Percentiles rank a stretch among this genome's conserved stretches.
These are phyloP conservation scores for Clarias pachynema DNA, from an alignment of 2,797 vertebrate genomes.

Conservation along the genomic window DNA sequence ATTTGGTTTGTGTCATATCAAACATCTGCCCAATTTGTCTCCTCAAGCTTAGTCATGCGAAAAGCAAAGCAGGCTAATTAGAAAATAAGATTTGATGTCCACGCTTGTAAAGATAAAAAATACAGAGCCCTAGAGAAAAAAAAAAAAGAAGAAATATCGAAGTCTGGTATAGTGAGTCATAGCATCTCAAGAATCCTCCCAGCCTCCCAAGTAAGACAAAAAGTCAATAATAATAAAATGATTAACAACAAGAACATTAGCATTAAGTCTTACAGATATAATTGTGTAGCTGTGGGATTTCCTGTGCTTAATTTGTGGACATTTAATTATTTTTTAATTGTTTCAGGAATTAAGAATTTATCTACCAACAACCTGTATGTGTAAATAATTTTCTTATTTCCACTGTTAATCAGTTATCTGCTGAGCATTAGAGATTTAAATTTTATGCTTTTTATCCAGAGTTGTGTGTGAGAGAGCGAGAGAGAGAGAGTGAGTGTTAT, in stretches of 20 bases:
- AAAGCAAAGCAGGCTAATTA: conserved; percentile 16
- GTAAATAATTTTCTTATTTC: background rate
- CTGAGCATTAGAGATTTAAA: background rate
- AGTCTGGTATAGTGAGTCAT: conserved; percentile 3
- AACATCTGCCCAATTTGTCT: background rate
- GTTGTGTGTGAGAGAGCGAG: background rate
- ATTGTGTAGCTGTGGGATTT: background rate
- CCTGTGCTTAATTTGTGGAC: background rate
- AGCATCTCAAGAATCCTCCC: background rate
- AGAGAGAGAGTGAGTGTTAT: too few relatives aligned
- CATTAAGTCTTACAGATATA: background rate
- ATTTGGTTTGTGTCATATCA: background rate
- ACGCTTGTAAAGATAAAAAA: background rate
- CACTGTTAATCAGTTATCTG: conserved; percentile 13
- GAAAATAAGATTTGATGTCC: conserved; percentile 4
- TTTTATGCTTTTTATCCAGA: background rate
- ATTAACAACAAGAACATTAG: background rate
- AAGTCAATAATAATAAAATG: conserved; percentile 10
- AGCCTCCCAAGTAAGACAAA: background rate
- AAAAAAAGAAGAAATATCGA: background rate
- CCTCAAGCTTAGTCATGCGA: background rate
- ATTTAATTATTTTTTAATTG: background rate
- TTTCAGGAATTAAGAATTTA: background rate
- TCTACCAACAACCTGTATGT: background rate
- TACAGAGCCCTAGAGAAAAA: background rate